These are phyloP conservation scores for Tubulanus polymorphus DNA, from an alignment of 2,888 invertebrate species.

Conservation along the genomic window DNA sequence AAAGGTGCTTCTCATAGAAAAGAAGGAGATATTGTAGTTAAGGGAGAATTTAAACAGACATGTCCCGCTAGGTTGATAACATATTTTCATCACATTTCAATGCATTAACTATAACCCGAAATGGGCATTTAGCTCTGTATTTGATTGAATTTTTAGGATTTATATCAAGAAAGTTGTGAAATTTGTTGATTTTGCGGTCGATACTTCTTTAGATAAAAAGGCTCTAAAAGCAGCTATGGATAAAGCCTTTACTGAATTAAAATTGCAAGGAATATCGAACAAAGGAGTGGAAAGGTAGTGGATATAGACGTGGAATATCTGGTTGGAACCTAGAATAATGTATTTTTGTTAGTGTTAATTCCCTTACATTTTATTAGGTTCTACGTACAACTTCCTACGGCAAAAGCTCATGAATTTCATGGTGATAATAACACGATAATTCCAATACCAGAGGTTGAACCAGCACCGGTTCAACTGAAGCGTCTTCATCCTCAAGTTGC, in stretches of 20 bases:
- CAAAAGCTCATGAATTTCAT: slow-evolving; percentile 51
- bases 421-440: slow-evolving; percentile 16
- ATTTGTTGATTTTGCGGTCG: slow-evolving; percentile 47
- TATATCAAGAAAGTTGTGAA: slow-evolving; percentile 52
- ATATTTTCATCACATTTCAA: no score
- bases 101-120: no score
- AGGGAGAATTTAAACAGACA: slow-evolving; percentile 41
- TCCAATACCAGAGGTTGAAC: slow-evolving; percentile 1
- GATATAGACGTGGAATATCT: neutral
- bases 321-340: neutral
- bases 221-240: slow-evolving; percentile 47
- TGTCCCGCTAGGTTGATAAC: slow-evolving; percentile 51
- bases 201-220: slow-evolving; percentile 42
- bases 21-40: slow-evolving; percentile 13
- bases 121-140: no score
- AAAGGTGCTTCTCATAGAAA: slow-evolving; percentile 37
- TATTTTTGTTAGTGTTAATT: neutral
- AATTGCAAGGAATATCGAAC: slow-evolving; percentile 31
- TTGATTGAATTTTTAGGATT: slow-evolving; percentile 43
- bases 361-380: slow-evolving; percentile 27
- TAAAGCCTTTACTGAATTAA: slow-evolving; percentile 47
- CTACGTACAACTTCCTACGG: slow-evolving; percentile 52
- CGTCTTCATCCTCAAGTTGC: slow-evolving; percentile 44
- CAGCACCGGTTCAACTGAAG: slow-evolving; percentile 9
- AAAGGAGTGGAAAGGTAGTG: slow-evolving; percentile 46